A percentile compares a stretch with the other conserved stretches of the same genome.
Conservation (phyloP, 2,113 vertebrate genomes). For the Pyxicephalus adspersus region DNA sequence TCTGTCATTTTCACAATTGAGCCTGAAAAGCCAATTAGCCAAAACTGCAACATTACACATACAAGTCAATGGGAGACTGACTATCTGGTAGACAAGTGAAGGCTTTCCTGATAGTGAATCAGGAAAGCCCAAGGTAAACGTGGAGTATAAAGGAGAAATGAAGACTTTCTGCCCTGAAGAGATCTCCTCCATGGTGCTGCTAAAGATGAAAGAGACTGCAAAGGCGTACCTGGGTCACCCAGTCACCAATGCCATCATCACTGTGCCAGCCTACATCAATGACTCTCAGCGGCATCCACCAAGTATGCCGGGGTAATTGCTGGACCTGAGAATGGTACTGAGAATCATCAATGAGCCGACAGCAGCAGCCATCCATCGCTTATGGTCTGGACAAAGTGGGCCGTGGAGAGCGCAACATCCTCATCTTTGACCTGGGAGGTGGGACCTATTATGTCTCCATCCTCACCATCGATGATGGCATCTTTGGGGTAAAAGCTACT, state of each 20-base stretch:
- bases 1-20: too few species aligned
- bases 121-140: constrained; percentile 58
- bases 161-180: constrained; percentile 59
- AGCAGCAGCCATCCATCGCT: constrained; percentile 58
- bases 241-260: constrained; percentile 57
- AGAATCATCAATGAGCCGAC: constrained; percentile 59
- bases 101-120: constrained; percentile 57
- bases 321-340: constrained; percentile 56
- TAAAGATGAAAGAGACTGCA: constrained; percentile 59
- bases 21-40: too few species aligned
- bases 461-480: background rate
- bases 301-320: constrained; percentile 57
- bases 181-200: constrained; percentile 60
- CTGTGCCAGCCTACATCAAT: constrained; percentile 59
- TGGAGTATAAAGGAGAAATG: constrained; percentile 59
- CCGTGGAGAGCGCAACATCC: constrained; percentile 46
- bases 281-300: constrained; percentile 59
- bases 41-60: too few species aligned
- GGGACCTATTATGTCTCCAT: constrained; percentile 59
- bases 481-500: constrained; percentile 46
- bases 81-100: too few species aligned
- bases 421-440: constrained; percentile 58
- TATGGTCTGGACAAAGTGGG: constrained; percentile 55
- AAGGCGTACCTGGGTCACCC: constrained; percentile 55
- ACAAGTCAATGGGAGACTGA: too few species aligned